Evolutionary conservation across 2,888 invertebrate species (phyloP), one percentile per base, ranked within the genome.

Genomic region (Nebria salina): DNA sequence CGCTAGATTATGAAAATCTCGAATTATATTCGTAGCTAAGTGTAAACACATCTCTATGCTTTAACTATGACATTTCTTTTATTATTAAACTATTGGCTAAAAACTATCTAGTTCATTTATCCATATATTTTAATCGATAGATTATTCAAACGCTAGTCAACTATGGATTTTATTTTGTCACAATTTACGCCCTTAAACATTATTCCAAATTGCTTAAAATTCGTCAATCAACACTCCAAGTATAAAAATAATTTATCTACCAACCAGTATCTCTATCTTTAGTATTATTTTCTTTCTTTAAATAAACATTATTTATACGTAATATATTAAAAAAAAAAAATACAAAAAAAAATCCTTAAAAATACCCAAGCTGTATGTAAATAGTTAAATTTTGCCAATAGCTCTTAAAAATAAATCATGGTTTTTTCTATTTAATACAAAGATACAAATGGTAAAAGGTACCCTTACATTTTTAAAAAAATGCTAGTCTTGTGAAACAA

Each of bases 331-430:
- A 54, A 54, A 54, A 73, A 6, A 20, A 66, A 79, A 79, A 79
- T 79, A 74, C 74, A 43, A 43, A 43, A 43, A 54, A 54, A 54
- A 54, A 11, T 11, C 54, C 13, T 54, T 54, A 54, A 54, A 54
- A 54, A 54, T 54, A 54, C 54, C 54, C 54, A 54, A 54, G 54
- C 54, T 54, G 54, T 11, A 74, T 79, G 79, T 79, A 79, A 79
- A 79, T 79, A 79, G 79, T 42, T 66, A 66, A 79, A 79, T 79
- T 70, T 79, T 79, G 75, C 79, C 75, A 73, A 79, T 79, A 79
- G 79, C 68, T 75, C 66, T 74, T 73, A 74, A 73, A 20, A 41
- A n/a, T 34, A 73, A 73, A 42, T 9, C 42, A 79, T 79, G 75
- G 75, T 74, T 79, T 79, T 79, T 79, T 79, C 43, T 77, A 70